Percentiles rank a stretch among this genome's conserved stretches.
These are phyloP conservation scores for Sebastes diaconus DNA, from an alignment of 2,797 vertebrate genomes.

Conservation along the genomic window DNA sequence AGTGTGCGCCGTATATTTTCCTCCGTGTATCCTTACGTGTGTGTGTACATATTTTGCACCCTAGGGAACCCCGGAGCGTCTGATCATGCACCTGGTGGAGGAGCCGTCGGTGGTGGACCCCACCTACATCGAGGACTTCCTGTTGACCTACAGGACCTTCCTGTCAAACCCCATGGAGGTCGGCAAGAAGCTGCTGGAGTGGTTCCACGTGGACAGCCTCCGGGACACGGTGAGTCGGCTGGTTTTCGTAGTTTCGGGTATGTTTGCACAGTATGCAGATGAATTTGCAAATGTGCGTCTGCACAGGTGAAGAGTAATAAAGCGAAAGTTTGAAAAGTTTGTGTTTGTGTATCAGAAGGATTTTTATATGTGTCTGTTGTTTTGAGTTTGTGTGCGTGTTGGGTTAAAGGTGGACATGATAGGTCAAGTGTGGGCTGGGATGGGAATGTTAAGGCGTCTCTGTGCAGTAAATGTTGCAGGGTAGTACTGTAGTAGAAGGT, in stretches of 20 bases:
- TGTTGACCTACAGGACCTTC: slow-evolving; percentile 95
- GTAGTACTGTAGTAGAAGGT: not conserved
- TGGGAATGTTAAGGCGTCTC: not conserved
- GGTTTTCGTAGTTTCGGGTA: not conserved
- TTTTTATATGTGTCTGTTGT: no score
- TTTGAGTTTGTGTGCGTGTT: not conserved
- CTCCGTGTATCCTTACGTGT: not conserved
- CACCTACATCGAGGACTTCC: slow-evolving; percentile 98
- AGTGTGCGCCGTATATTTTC: not conserved
- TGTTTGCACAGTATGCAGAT: not conserved
- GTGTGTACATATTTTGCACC: slow-evolving; percentile 8
- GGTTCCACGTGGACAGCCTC: slow-evolving; percentile 92
- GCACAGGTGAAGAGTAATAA: not conserved
- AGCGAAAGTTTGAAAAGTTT: not conserved
- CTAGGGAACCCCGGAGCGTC: slow-evolving; percentile 93
- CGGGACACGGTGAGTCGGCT: slow-evolving; percentile 88
- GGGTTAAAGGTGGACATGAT: not conserved
- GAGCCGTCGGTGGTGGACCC: slow-evolving; percentile 97
- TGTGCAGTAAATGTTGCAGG: not conserved
- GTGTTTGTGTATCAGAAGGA: no score
- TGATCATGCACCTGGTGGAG: slow-evolving; percentile 97
- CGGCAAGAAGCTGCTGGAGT: slow-evolving; percentile 92
- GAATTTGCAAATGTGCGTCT: not conserved
- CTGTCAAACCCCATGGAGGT: slow-evolving; percentile 93
- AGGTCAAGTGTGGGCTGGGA: not conserved